A percentile compares a stretch with the other conserved stretches of the same genome.
These are phyloP conservation scores for Brachionus koreanus DNA, from an alignment of 1,140 invertebrate species.

Conservation along the genomic window DNA sequence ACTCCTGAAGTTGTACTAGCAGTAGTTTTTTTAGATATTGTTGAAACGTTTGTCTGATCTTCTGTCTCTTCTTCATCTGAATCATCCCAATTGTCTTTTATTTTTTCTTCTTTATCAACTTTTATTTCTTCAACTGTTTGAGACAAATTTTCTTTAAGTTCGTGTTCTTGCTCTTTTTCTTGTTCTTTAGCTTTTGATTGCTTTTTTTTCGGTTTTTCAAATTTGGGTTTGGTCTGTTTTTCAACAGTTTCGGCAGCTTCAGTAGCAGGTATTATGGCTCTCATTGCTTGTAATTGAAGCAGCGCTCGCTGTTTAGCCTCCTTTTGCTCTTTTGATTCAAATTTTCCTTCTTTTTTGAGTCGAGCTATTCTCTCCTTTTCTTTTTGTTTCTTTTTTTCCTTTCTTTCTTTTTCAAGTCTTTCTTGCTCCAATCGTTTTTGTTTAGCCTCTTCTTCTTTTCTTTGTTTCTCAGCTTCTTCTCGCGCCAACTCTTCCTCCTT, in stretches of 20 bases:
- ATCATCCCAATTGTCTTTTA: constrained; percentile 50
- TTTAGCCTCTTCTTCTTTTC: constrained; percentile 66
- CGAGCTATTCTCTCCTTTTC: constrained; percentile 88
- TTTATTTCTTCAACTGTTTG: background rate
- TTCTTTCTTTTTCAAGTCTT: constrained; percentile 66
- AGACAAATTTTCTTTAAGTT: background rate
- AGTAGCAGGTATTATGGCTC: constrained; percentile 48
- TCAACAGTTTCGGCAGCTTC: constrained; percentile 47
- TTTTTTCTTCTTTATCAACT: constrained; percentile 46
- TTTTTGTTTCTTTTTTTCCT: constrained; percentile 84
- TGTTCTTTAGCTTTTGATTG: background rate
- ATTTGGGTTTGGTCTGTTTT: background rate
- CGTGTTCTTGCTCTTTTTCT: background rate
- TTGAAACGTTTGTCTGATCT: background rate
- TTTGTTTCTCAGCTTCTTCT: constrained; percentile 77
- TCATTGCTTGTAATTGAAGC: constrained; percentile 72
- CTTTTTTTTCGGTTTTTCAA: constrained; percentile 28
- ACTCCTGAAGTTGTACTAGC: constrained; percentile 46
- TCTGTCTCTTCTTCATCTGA: constrained; percentile 46
- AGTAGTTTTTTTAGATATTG: background rate
- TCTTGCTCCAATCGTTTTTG: constrained; percentile 49
- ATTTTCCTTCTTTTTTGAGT: constrained; percentile 87
- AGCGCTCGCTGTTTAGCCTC: constrained; percentile 77
- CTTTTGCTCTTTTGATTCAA: constrained; percentile 80
- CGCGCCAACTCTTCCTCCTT: constrained; percentile 19